Base-by-base conservation (phyloP, 2,113 vertebrate species). In the Entosphenus tridentatus region DNA sequence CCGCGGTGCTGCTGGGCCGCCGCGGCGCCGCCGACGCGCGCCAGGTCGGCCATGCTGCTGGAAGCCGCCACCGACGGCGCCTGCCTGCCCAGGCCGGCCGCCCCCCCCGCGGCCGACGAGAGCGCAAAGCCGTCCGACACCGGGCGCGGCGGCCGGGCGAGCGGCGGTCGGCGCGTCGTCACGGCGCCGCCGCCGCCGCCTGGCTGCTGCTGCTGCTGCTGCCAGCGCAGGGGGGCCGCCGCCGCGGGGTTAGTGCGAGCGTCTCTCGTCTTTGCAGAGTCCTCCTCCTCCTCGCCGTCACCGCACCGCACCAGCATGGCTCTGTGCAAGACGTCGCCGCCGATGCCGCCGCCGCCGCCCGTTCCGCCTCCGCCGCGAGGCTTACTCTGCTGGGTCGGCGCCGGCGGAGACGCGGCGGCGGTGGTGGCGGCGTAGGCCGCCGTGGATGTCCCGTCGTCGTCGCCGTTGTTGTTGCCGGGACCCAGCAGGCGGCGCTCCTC, bases 51-150 rank as follows among this genome's bases (percentile, higher is more conserved):
- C 62, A 65, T n/a, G 62, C 62, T 65, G 62, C 62, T 65, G 62
- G 62, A n/a, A 65, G 62, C n/a, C n/a, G 62, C 62, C 9, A 21
- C n/a, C 39, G 83, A 5, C 72, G 84, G 78, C 80, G 80, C 58
- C 76, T 81, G 77, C 76, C 84, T 77, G 80, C 76, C 81, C 75
- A 80, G 75, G 57, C 71, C 39, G 39, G 39, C 39, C 39, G 6
- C 39, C 39, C 39, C 39, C 39, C 39, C 39, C 39, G 87, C 86
- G 85, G 85, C 83, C 74, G 75, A 70, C 76, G 87, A 84, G 73
- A 96, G 85, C 83, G 86, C 90, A 84, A 89, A 80, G 83, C 90
- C 90, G 75, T 89, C 87, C 72, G 92, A 95, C 76, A 82, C 78
- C 56, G 87, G 89, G 78, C 85, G 86, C 76, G 82, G 84, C 78